Evolutionary conservation across 2,888 invertebrate species (phyloP), one percentile per base, ranked within the genome.

Genomic region (Sthenelais limicola): DNA sequence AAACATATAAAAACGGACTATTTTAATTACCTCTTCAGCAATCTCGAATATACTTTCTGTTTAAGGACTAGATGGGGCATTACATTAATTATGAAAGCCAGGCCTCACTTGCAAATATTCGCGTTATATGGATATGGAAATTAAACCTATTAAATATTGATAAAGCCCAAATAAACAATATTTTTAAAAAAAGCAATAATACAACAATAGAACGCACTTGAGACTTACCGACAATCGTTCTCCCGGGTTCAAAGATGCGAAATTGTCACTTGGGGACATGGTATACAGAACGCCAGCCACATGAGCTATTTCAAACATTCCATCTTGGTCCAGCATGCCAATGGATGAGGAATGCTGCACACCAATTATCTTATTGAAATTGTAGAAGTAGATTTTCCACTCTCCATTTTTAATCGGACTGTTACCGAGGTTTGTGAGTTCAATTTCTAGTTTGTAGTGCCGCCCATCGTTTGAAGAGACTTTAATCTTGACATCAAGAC

Each of bases 381-480:
- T 32, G 56, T 56, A 21, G 56, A 56, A 56, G 56, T 56, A 56
- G 1, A 56, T 1, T 5, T 18, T 24, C 56, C 56, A 56, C 2
- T 21, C n/a, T 28, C 1, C 3, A 3, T 30, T 24, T 5, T 24
- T 28, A 35, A 56, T 56, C n/a, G 33, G 2, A 3, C 3, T 15
- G 32, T n/a, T 9, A 15, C 56, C 56, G 3, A 24, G 3, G 56
- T 56, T 56, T 21, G 2, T 30, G 12, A 56, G 24, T 12, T 1
- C 35, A 15, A 56, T 56, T 21, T n/a, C 18, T 18, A 28, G 35
- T 2, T 2, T 9, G 56, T 33, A 56, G 28, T 56, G 5, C 24
- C 15, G 7, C 2, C 56, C 56, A 56, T 56, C 5, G 56, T 56
- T 56, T 12, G 3, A n/a, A 7, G 35, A 15, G 3, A 56, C 56